Conservation (phyloP, 2,888 invertebrate species). For the Pollenia griseotomentosa region DNA sequence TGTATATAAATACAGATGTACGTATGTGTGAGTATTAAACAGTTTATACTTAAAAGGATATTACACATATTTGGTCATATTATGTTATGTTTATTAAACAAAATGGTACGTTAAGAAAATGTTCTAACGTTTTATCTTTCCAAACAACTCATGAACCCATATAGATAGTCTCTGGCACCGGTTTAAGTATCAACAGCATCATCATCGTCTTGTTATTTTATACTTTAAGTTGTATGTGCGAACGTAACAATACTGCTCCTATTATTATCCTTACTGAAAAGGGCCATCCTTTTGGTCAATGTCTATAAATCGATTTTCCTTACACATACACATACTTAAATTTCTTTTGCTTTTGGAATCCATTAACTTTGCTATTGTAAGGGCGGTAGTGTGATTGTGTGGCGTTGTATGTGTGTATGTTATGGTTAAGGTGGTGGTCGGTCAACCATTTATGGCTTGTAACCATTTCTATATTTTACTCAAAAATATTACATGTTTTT, state of each 20-base stretch:
- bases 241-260: constrained; percentile 12
- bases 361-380: constrained; percentile 7
- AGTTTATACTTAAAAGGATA: constrained; percentile 4
- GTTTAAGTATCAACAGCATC: constrained; percentile 29
- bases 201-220: constrained; percentile 28
- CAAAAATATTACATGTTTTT: constrained; percentile 14
- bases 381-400: neutral
- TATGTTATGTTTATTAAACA: constrained; percentile 34
- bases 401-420: neutral
- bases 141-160: neutral
- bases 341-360: constrained; percentile 15
- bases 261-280: constrained; percentile 49
- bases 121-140: constrained; percentile 45
- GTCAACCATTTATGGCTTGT: constrained; percentile 41
- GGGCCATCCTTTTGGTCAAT: constrained; percentile 46
- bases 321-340: constrained; percentile 42
- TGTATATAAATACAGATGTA: no score
- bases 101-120: constrained; percentile 45
- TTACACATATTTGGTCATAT: constrained; percentile 51
- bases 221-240: constrained; percentile 9
- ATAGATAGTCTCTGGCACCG: neutral
- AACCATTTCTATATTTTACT: constrained; percentile 39
- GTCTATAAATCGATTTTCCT: constrained; percentile 51
- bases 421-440: constrained; percentile 36
- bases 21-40: neutral